Base-by-base conservation (phyloP, 1,140 invertebrate species). In the Ceratoteleas bidentatus region DNA sequence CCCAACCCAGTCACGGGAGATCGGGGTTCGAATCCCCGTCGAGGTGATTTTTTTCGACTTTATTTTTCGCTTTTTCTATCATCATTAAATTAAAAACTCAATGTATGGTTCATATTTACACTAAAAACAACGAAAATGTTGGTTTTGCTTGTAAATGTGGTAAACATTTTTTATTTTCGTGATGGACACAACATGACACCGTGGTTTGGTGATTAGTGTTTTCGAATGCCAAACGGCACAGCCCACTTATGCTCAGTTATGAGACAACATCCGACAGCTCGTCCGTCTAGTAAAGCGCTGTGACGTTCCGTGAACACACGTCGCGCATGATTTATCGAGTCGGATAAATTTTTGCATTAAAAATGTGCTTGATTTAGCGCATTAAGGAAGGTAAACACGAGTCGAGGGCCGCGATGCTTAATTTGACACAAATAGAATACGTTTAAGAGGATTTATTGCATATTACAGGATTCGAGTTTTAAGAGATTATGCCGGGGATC, bases 191-290 rank as follows among this genome's bases (percentile, higher is more conserved):
- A 8, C 7, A 6, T 11, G 2, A 40, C 2, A 40, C 10, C 24
- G 4, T 40, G 2, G 6, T 40, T 11, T 40, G 6, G 36, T 6
- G 36, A 40, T 40, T 40, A 40, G 36, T 40, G 36, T 11, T 40
- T 40, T 40, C 36, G 36, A 40, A 40, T 40, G 36, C 36, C 36
- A 6, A 40, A 40, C 36, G 7, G 10, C 15, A 4, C 24, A 24
- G 24, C 24, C 24, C 24, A 24, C 24, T 24, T 24, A 64, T 38
- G 61, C 16, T 16, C 45, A 50, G 13, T 52, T 52, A 34, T 13
- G 52, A 64, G 61, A 34, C 64, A 54, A 45, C 24, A 56, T 47
- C 50, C 50, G 50, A 66, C 64, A 66, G 52, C 52, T 56, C 50
- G 40, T 56, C 52, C 34, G 9, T 15, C 9, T 40, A 38, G 47